Conservation (phyloP, 2,797 vertebrate species). For the Notolepis coatsorum region DNA sequence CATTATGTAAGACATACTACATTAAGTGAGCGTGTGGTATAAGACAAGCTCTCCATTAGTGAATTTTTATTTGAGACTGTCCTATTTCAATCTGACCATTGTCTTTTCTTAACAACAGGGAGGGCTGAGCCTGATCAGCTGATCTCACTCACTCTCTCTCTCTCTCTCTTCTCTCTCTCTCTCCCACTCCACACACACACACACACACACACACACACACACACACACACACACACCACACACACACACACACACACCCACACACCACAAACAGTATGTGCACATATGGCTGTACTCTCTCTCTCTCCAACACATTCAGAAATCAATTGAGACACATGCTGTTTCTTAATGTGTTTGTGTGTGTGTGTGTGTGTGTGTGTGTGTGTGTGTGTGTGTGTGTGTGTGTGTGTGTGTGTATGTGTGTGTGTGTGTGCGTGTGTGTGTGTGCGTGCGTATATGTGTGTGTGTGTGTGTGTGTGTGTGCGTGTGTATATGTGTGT, state of each 20-base stretch:
- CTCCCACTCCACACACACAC: too few species aligned
- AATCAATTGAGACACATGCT: conserved; percentile 34
- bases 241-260: too few species aligned
- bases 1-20: not conserved
- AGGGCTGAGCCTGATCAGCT: conserved; percentile 11
- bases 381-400: conserved; percentile 20
- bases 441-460: conserved; percentile 27
- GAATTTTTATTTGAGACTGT: not conserved
- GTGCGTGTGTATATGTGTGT: conserved; percentile 22
- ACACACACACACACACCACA: too few species aligned
- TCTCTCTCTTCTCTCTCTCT: not conserved
- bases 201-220: too few species aligned
- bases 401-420: not conserved
- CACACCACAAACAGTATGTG: conserved; percentile 5
- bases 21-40: not conserved
- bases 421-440: not conserved
- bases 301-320: conserved; percentile 4
- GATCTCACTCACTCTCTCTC: not conserved
- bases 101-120: not conserved
- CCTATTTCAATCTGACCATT: conserved; percentile 9
- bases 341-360: conserved; percentile 1
- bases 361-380: conserved; percentile 33
- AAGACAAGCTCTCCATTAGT: not conserved
- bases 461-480: not conserved
- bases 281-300: not conserved